Conservation (phyloP, 2,113 vertebrate species). For the Upupa epops region DNA sequence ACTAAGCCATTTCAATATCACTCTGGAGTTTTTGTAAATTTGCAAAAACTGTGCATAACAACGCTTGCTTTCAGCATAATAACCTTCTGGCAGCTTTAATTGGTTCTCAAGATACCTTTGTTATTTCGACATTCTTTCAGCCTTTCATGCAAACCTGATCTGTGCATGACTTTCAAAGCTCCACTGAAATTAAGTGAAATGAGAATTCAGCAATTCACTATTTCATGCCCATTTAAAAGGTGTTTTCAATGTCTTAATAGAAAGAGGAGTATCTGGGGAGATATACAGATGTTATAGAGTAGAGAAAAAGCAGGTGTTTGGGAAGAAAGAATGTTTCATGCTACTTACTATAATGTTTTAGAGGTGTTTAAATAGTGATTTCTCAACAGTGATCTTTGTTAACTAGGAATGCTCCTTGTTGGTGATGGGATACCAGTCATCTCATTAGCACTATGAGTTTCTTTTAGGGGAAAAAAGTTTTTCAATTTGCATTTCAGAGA, state of each 20-base stretch:
- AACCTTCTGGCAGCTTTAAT: conserved; percentile 43
- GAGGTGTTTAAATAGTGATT: neutral
- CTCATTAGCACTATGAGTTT: neutral
- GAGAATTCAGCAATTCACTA: conserved; percentile 13
- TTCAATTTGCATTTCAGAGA: neutral
- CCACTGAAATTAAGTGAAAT: conserved; percentile 14
- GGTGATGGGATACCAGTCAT: neutral
- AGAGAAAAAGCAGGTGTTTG: neutral
- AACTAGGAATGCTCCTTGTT: neutral
- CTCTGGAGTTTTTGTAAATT: neutral
- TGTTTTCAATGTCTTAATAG: neutral
- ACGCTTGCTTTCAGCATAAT: conserved; percentile 24
- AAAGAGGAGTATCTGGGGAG: neutral
- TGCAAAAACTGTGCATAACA: neutral
- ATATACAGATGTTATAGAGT: neutral
- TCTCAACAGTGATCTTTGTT: neutral
- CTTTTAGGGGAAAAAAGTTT: neutral
- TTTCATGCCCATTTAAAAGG: neutral
- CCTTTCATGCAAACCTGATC: neutral
- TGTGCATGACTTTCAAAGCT: neutral
- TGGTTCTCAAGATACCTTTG: conserved; percentile 38
- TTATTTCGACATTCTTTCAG: conserved; percentile 24
- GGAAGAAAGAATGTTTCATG: neutral
- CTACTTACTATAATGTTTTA: neutral
- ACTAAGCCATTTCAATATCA: neutral